Conservation (phyloP, 2,888 invertebrate species). For the Ormyrus thymus region DNA sequence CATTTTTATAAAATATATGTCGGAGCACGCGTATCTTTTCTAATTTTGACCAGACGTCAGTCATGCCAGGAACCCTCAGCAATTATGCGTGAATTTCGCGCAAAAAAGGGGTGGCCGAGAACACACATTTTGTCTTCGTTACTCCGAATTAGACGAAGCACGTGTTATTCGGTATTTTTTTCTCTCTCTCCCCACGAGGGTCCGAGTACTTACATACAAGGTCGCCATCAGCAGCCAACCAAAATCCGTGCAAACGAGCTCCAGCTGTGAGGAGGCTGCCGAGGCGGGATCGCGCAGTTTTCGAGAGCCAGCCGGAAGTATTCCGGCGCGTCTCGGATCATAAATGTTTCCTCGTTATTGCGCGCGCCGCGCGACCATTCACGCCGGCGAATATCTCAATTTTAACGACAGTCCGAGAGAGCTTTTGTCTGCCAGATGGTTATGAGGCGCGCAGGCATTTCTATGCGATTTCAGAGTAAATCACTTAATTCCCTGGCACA, state of each 20-base stretch:
- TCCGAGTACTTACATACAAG: slow-evolving; percentile 25
- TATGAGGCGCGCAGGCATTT: slow-evolving; percentile 37
- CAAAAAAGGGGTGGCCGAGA: slow-evolving; percentile 8
- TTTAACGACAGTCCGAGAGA: slow-evolving; percentile 60
- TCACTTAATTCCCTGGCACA: slow-evolving; percentile 36
- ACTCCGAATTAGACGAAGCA: slow-evolving; percentile 46
- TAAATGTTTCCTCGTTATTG: slow-evolving; percentile 63
- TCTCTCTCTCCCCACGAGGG: slow-evolving; percentile 35
- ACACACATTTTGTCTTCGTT: slow-evolving; percentile 12
- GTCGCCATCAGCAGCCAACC: not conserved
- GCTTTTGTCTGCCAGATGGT: slow-evolving; percentile 63
- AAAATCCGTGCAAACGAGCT: slow-evolving; percentile 48
- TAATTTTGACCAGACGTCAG: slow-evolving; percentile 8
- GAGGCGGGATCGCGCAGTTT: slow-evolving; percentile 22
- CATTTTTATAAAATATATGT: not conserved
- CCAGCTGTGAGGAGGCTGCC: slow-evolving; percentile 37
- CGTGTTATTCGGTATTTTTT: slow-evolving; percentile 46
- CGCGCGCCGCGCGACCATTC: not conserved
- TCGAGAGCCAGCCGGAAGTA: slow-evolving; percentile 56
- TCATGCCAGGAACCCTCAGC: not conserved
- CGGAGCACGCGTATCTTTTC: not conserved
- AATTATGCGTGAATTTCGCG: slow-evolving; percentile 31
- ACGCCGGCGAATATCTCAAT: slow-evolving; percentile 62
- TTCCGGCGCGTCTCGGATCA: slow-evolving; percentile 59
- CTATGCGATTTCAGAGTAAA: slow-evolving; percentile 29